phyloP scores from a whole-genome alignment of 2,113 vertebrate genomes.

The Numida meleagris region DNA sequence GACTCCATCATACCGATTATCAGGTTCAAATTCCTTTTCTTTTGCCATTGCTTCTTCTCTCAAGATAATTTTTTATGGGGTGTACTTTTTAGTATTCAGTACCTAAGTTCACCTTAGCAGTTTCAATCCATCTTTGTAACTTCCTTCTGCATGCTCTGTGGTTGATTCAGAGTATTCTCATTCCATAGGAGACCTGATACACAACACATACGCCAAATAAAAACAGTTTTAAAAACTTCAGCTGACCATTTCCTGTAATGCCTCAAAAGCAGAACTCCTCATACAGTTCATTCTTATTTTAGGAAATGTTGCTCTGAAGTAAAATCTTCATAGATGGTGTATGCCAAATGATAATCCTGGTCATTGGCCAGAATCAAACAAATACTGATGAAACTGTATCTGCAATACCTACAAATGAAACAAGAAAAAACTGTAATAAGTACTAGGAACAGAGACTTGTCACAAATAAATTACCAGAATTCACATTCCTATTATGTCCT shows the following conservation, averaged over 20 bases:
- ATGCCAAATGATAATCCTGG: not conserved
- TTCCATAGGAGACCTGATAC: not conserved
- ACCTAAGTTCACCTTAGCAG: not conserved
- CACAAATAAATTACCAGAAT: not conserved
- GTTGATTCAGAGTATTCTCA: not conserved
- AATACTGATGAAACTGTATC: conserved; percentile 84
- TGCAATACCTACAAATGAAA: conserved; percentile 82
- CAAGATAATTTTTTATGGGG: not conserved
- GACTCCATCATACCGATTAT: not conserved
- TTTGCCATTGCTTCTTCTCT: not conserved
- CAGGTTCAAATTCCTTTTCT: not conserved
- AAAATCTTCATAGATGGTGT: not conserved
- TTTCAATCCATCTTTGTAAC: not conserved
- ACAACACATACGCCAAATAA: not conserved
- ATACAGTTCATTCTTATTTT: not conserved
- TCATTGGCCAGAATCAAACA: conserved; percentile 72
- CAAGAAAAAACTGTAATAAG: not conserved
- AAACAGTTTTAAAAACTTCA: not conserved
- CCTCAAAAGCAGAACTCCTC: not conserved
- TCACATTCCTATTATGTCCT: not conserved
- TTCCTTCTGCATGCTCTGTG: not conserved
- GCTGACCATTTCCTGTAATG: not conserved
- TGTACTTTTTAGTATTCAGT: not conserved
- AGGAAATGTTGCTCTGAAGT: not conserved
- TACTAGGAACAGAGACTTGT: not conserved